Evolutionary conservation across 2,888 invertebrate genomes (phyloP), one percentile per base, ranked within the genome.

Genomic region (Chrysolina oricalcia): DNA sequence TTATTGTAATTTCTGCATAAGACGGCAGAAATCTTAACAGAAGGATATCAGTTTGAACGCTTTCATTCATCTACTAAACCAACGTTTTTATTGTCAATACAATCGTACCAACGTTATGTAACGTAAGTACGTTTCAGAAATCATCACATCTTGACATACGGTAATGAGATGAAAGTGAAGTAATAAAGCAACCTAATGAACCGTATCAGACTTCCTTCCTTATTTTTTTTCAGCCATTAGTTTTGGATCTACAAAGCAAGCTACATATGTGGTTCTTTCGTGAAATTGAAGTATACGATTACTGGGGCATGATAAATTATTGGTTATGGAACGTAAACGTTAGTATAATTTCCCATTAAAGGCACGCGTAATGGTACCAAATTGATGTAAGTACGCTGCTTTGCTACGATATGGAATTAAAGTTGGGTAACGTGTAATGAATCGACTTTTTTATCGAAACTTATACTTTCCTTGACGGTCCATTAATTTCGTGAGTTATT

Each of bases 331-430:
- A 59, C 27, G 3, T 19, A 17, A 50, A 50, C 50, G 50, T n/a
- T 50, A 19, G 2, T 50, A 19, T 59, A 59, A 59, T 35, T 56
- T 23, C 8, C 21, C 11, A 56, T 56, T 15, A 56, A 53, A 27
- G 59, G 59, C n/a, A 59, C 59, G 35, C 59, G 59, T 59, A 59
- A 59, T 59, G n/a, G 59, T 59, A 59, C 59, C 35, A 15, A 59
- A 59, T 59, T 15, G 17, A n/a, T 59, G 15, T n/a, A 59, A 59
- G 59, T 59, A 27, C 59, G 13, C 27, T 59, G n/a, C 27, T 59
- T 59, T 35, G 35, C 35, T 23, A 13, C 35, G 59, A 59, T 27
- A 35, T 59, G 59, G 59, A 59, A 59, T 59, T 27, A 35, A 27
- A 59, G 59, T 59, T 59, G 35, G 59, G 59, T 15, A 59, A 59